Percentiles rank a stretch among this genome's conserved stretches.
These are phyloP conservation scores for Dunckerocampus dactyliophorus DNA, from an alignment of 2,113 vertebrate genomes.

Conservation along the genomic window DNA sequence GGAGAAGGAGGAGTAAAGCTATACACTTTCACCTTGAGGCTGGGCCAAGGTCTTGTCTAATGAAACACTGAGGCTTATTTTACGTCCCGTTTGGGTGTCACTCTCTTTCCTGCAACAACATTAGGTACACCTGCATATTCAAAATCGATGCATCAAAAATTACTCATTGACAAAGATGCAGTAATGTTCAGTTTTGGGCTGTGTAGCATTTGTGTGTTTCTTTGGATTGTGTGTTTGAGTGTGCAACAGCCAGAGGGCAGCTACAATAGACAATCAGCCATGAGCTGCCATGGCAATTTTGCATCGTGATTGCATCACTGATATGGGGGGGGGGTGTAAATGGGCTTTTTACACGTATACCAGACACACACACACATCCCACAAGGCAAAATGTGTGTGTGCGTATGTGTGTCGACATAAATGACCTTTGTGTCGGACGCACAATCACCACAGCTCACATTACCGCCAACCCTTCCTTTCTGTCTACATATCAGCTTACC, in stretches of 20 bases:
- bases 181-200: no score
- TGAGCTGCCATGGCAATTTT: constrained; percentile 31
- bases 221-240: constrained; percentile 22
- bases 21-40: constrained; percentile 33
- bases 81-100: background rate
- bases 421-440: constrained; percentile 64
- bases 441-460: constrained; percentile 63
- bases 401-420: constrained; percentile 38
- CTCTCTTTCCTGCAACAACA: background rate
- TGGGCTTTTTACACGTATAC: constrained; percentile 8
- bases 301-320: constrained; percentile 59
- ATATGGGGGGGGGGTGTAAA: constrained; percentile 3
- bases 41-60: constrained; percentile 1
- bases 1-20: constrained; percentile 41
- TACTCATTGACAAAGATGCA: no score
- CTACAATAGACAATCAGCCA: constrained; percentile 20
- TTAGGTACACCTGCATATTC: background rate
- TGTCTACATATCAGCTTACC: constrained; percentile 65
- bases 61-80: background rate
- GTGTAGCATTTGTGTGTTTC: background rate
- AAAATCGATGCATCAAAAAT: no score
- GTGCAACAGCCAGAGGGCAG: constrained; percentile 29
- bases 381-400: constrained; percentile 7
- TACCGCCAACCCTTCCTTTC: constrained; percentile 45
- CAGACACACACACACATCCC: constrained; percentile 2